phyloP scores from a whole-genome alignment of 2,113 vertebrate species.

The Oryzias curvinotus region DNA sequence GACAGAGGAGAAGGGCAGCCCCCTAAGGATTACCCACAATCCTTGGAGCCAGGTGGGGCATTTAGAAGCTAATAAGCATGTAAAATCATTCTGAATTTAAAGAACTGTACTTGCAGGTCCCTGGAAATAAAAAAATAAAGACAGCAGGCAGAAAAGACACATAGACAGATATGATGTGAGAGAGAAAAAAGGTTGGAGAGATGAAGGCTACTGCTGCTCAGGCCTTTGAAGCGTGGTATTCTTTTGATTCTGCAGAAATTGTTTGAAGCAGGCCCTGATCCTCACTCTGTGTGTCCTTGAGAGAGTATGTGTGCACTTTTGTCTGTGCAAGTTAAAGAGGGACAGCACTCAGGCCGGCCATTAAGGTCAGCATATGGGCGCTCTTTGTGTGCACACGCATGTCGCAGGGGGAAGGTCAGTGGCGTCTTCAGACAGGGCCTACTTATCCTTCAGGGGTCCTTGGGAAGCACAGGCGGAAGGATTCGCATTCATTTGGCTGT shows the following conservation, averaged over 20 bases:
- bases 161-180: conserved; percentile 17
- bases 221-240: conserved; percentile 64
- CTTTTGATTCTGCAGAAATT: conserved; percentile 67
- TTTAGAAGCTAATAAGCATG: neutral
- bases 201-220: conserved; percentile 24
- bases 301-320: conserved; percentile 32
- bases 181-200: conserved; percentile 10
- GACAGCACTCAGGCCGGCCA: conserved; percentile 45
- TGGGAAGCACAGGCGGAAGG: conserved; percentile 76
- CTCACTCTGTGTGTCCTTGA: conserved; percentile 54
- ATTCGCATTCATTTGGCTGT: conserved; percentile 79
- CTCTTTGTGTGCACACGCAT: conserved; percentile 49
- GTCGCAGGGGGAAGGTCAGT: conserved; percentile 57
- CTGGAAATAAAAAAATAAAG: conserved; percentile 24
- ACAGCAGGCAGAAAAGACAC: conserved; percentile 13
- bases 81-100: conserved; percentile 7
- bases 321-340: conserved; percentile 52
- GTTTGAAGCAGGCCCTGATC: conserved; percentile 54
- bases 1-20: conserved; percentile 83
- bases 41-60: conserved; percentile 86
- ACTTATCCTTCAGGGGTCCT: conserved; percentile 81
- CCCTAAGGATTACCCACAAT: conserved; percentile 82
- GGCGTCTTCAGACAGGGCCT: conserved; percentile 63
- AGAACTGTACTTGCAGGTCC: conserved; percentile 4
- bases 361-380: conserved; percentile 63